Conservation (phyloP, 2,797 vertebrate genomes). For the Chaunax sp. region DNA sequence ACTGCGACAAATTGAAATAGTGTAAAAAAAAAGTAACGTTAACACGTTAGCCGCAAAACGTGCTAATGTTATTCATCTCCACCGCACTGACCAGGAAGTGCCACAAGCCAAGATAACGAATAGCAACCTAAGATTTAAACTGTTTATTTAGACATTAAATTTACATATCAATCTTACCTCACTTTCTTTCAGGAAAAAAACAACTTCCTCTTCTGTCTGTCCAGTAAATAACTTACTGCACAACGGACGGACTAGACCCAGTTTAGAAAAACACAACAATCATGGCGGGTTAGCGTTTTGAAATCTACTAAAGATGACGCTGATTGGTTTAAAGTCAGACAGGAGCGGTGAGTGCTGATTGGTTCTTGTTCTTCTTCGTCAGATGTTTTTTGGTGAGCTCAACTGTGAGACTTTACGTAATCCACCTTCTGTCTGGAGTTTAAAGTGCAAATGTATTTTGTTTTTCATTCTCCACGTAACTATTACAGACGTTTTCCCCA, state of each 20-base stretch:
- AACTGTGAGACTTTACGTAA: neutral
- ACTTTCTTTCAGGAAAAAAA: neutral
- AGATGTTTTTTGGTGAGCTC: rapidly evolving
- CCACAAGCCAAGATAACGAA: neutral
- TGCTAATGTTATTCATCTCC: too few relatives aligned
- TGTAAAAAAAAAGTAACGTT: neutral
- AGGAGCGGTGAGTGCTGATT: constrained; percentile 43
- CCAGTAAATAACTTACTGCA: neutral
- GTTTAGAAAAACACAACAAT: constrained; percentile 45
- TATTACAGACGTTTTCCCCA: neutral
- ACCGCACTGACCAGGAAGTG: neutral
- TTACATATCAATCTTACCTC: constrained; percentile 11
- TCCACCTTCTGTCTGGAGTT: neutral
- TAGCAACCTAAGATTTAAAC: neutral
- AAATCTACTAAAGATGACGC: constrained; percentile 43
- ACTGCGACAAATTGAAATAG: neutral
- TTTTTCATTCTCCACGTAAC: neutral
- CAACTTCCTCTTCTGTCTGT: neutral
- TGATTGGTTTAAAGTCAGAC: constrained; percentile 67
- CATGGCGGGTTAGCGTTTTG: constrained; percentile 75
- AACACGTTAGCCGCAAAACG: neutral
- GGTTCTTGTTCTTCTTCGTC: constrained; percentile 41
- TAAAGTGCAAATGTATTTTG: neutral
- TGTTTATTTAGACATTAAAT: neutral
- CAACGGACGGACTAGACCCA: constrained; percentile 7